These are phyloP conservation scores for Eulemur macaco DNA, from an alignment of 2,113 vertebrate genomes.

Conservation along the genomic window DNA sequence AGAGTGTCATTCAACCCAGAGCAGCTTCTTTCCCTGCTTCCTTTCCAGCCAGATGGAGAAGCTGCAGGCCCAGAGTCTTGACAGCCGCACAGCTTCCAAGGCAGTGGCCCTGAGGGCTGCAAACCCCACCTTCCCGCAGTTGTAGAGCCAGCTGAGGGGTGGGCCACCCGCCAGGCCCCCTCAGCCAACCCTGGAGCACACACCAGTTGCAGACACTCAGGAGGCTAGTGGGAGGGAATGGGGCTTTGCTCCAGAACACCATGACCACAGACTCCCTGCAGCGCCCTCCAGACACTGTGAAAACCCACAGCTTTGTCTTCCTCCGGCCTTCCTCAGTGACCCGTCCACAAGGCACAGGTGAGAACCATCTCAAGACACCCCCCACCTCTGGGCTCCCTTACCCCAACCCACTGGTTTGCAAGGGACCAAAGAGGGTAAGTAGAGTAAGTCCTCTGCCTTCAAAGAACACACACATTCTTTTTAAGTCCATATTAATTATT, in stretches of 20 bases:
- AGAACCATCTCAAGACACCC: neutral
- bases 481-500: neutral
- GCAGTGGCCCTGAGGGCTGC: neutral
- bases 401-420: neutral
- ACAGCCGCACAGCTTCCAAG: constrained; percentile 36
- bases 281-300: neutral
- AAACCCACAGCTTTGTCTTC: rapidly evolving
- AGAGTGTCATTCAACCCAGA: neutral
- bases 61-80: constrained; percentile 2
- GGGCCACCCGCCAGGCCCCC: neutral
- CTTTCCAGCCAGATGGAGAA: constrained; percentile 58
- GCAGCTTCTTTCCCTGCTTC: neutral
- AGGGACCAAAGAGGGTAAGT: neutral
- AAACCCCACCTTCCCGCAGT: constrained; percentile 39
- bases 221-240: neutral
- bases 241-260: neutral
- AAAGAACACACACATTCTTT: neutral
- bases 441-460: neutral
- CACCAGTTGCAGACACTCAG: neutral
- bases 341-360: neutral
- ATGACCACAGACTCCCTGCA: neutral
- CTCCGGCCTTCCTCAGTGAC: neutral
- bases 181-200: neutral
- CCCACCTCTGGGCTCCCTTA: neutral
- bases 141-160: constrained; percentile 19